phyloP scores from a whole-genome alignment of 1,140 invertebrate species.

The Drosophila santomea region DNA sequence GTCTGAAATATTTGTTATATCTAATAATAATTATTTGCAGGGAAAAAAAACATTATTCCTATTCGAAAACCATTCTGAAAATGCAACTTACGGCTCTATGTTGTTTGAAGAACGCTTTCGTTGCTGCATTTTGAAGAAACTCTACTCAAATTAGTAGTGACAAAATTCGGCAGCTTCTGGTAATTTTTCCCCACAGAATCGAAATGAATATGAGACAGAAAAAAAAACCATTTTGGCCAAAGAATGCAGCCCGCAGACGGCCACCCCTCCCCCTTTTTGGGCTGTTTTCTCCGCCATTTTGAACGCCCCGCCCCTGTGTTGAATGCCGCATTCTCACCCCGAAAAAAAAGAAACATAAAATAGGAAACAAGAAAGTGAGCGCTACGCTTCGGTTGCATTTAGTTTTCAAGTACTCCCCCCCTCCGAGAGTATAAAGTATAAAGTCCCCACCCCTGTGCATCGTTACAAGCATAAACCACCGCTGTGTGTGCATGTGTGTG shows the following conservation, averaged over 20 bases:
- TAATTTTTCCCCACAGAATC: slow-evolving; percentile 10
- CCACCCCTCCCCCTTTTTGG: slow-evolving; percentile 17
- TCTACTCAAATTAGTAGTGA: too few species aligned
- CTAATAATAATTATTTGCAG: too few species aligned
- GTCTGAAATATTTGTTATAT: too few species aligned
- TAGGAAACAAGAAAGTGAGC: slow-evolving; percentile 28
- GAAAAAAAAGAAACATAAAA: slow-evolving; percentile 20
- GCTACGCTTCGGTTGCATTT: slow-evolving; percentile 41
- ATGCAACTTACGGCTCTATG: too few species aligned
- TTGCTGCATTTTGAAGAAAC: too few species aligned
- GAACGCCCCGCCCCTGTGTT: slow-evolving; percentile 11
- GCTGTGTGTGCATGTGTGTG: slow-evolving; percentile 41
- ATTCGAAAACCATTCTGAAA: too few species aligned
- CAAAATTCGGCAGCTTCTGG: background rate
- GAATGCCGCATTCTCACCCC: slow-evolving; percentile 2
- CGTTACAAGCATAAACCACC: slow-evolving; percentile 77
- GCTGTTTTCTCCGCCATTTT: slow-evolving; percentile 33
- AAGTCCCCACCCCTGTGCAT: slow-evolving; percentile 25
- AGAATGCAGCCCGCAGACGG: slow-evolving; percentile 73
- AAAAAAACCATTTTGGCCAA: slow-evolving; percentile 70
- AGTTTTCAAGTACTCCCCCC: slow-evolving; percentile 33
- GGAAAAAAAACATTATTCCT: too few species aligned
- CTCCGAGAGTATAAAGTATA: background rate
- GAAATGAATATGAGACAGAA: slow-evolving; percentile 40
- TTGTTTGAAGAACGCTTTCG: too few species aligned